A percentile compares a stretch with the other conserved stretches of the same genome.
phyloP scores from a whole-genome alignment of 1,140 invertebrate genomes.

The Sitodiplosis mosellana region DNA sequence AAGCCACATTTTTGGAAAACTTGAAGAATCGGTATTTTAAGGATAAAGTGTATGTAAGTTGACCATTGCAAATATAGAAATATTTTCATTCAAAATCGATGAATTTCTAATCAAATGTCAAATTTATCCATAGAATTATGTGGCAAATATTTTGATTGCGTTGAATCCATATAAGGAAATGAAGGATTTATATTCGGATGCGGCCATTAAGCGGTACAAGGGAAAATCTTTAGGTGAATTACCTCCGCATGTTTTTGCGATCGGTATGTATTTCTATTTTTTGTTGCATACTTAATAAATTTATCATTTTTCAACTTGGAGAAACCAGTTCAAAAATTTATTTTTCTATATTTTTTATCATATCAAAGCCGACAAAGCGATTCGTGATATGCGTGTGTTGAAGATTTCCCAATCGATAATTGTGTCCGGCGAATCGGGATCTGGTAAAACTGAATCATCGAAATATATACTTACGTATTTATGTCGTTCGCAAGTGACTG shows the following conservation, averaged over 20 bases:
- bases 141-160: conserved; percentile 94
- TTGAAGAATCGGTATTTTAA: conserved; percentile 77
- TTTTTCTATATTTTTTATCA: conserved; percentile 5
- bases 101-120: neutral
- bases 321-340: neutral
- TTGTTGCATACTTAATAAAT: too few relatives aligned
- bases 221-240: conserved; percentile 86
- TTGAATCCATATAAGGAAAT: conserved; percentile 96
- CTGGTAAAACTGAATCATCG: conserved; percentile 96
- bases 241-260: conserved; percentile 93
- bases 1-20: conserved; percentile 91
- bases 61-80: too few relatives aligned
- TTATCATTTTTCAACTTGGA: neutral
- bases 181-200: conserved; percentile 66
- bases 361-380: conserved; percentile 70
- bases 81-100: too few relatives aligned
- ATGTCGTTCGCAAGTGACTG: conserved; percentile 67
- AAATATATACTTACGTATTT: conserved; percentile 93
- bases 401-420: conserved; percentile 94
- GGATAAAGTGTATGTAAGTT: conserved; percentile 94
- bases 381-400: conserved; percentile 84
- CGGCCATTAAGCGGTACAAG: conserved; percentile 78
- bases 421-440: conserved; percentile 89
- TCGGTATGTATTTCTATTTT: conserved; percentile 57
- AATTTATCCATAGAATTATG: conserved; percentile 60